These are phyloP conservation scores for Cyclophora punctaria DNA, from an alignment of 2,888 invertebrate genomes.

Conservation along the genomic window DNA sequence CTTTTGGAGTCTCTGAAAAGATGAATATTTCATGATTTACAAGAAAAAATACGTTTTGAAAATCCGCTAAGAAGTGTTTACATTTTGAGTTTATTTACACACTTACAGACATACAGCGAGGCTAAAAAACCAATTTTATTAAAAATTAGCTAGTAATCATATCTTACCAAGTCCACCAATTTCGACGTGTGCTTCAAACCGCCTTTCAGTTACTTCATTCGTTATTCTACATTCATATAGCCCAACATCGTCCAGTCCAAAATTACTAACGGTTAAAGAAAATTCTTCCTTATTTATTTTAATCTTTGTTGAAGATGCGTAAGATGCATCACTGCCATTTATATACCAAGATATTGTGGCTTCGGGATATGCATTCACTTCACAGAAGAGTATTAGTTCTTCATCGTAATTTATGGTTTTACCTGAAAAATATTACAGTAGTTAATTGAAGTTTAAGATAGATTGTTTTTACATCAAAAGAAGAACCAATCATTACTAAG, in stretches of 20 bases:
- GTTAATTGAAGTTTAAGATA: too few relatives aligned
- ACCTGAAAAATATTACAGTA: slow-evolving; percentile 30
- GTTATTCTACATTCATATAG: slow-evolving; percentile 38
- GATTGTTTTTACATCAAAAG: too few relatives aligned
- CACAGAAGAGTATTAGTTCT: slow-evolving; percentile 41
- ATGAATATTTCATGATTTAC: too few relatives aligned
- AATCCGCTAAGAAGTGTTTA: too few relatives aligned
- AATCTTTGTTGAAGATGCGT: slow-evolving; percentile 17
- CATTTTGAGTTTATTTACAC: too few relatives aligned
- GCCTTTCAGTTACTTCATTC: slow-evolving; percentile 21
- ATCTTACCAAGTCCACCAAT: slow-evolving; percentile 53
- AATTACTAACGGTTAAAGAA: slow-evolving; percentile 39
- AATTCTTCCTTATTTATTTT: slow-evolving; percentile 29
- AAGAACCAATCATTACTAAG: background rate
- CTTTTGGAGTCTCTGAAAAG: slow-evolving; percentile 38
- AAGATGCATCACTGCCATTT: slow-evolving; percentile 34
- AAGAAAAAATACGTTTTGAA: too few relatives aligned
- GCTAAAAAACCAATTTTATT: too few relatives aligned
- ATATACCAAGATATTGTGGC: slow-evolving; percentile 47
- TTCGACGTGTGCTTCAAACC: slow-evolving; percentile 27
- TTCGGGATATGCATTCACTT: slow-evolving; percentile 51
- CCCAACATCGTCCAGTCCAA: slow-evolving; percentile 43
- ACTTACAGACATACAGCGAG: too few relatives aligned
- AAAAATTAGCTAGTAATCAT: too few relatives aligned
- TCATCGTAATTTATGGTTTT: slow-evolving; percentile 41